These are phyloP conservation scores for Podarcis lilfordi DNA, from an alignment of 2,797 vertebrate genomes.

Conservation along the genomic window DNA sequence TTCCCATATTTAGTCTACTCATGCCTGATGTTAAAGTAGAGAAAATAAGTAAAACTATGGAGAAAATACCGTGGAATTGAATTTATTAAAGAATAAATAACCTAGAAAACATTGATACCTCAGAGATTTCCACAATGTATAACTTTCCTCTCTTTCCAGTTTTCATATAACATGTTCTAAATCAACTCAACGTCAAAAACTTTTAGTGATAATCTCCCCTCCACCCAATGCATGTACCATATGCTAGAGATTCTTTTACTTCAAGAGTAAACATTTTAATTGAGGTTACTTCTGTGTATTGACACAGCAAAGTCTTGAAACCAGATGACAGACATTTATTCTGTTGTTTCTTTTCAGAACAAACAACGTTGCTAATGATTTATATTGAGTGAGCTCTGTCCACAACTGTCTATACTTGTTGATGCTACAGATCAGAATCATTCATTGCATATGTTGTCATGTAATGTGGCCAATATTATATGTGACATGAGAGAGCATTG, in stretches of 20 bases:
- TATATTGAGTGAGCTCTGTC: slow-evolving; percentile 51
- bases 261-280: slow-evolving; percentile 66
- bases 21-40: background rate
- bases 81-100: slow-evolving; percentile 21
- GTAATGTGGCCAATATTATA: background rate
- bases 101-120: slow-evolving; percentile 11
- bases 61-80: background rate
- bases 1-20: background rate
- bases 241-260: slow-evolving; percentile 56
- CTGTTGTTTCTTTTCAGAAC: slow-evolving; percentile 55
- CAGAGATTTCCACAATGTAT: slow-evolving; percentile 13
- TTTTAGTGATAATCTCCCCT: slow-evolving; percentile 41
- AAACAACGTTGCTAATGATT: slow-evolving; percentile 17
- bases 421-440: slow-evolving; percentile 13
- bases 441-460: background rate
- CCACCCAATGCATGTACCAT: slow-evolving; percentile 54
- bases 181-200: slow-evolving; percentile 51
- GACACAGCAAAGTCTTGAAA: slow-evolving; percentile 41
- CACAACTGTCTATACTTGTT: slow-evolving; percentile 20
- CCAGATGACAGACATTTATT: slow-evolving; percentile 57
- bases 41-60: background rate
- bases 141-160: background rate
- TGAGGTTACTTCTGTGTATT: slow-evolving; percentile 48
- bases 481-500: background rate
- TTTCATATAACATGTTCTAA: slow-evolving; percentile 27